Evolutionary conservation across 2,888 invertebrate genomes (phyloP).

Genomic region (Labia minor): DNA sequence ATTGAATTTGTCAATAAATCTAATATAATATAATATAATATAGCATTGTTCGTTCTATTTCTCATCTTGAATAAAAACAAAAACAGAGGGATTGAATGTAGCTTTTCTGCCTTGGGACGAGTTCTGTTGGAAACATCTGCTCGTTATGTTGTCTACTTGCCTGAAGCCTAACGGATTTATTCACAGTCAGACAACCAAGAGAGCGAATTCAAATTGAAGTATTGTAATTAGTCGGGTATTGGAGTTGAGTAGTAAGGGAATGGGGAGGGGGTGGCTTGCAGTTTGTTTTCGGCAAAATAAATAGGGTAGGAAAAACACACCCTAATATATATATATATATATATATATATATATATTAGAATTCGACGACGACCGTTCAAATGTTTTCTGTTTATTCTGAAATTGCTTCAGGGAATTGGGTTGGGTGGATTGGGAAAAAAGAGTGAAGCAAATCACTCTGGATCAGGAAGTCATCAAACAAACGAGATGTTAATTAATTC

Average conservation of each 20-base stretch:
- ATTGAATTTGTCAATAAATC: no score
- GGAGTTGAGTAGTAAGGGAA: neutral
- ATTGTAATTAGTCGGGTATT: slow-evolving; percentile 5
- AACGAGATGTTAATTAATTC: no score
- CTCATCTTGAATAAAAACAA: neutral
- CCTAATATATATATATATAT: neutral
- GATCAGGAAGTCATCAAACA: no score
- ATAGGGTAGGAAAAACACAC: neutral
- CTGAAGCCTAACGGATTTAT: slow-evolving; percentile 2
- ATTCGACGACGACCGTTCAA: neutral
- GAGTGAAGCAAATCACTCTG: no score
- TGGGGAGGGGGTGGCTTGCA: neutral
- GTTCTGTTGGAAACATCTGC: slow-evolving; percentile 1
- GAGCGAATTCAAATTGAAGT: slow-evolving; percentile 7
- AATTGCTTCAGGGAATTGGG: slow-evolving; percentile 2
- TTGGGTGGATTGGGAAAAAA: neutral
- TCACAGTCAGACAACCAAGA: neutral
- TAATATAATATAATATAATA: no score
- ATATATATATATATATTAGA: neutral
- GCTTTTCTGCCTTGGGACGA: slow-evolving; percentile 2
- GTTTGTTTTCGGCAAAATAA: neutral
- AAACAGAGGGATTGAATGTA: neutral
- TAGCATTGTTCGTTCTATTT: no score
- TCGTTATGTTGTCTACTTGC: slow-evolving; percentile 8
- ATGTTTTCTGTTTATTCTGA: slow-evolving; percentile 5